Base-by-base conservation (phyloP, 2,888 invertebrate species). In the Antheraea yamamai region DNA sequence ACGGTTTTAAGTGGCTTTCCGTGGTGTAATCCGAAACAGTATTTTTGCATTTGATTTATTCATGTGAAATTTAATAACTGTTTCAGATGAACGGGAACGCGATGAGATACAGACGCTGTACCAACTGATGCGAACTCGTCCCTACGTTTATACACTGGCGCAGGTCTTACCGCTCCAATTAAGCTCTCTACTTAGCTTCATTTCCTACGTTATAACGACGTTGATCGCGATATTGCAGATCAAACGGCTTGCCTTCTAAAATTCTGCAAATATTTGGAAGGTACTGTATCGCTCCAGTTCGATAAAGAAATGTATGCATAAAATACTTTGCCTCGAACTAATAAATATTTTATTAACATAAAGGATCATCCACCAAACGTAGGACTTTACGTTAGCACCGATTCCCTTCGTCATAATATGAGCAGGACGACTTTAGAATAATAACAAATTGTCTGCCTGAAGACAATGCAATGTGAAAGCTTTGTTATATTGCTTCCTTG, bases 181-280 rank as follows among this genome's bases (percentile, higher is more conserved):
- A 16, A 26, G 64, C 64, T 64, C 64, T 64, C 64, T 64, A 7
- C 26, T 64, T 26, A 26, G 23, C 4, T 64, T 26, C 64, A 12
- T 64, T 14, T 64, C 64, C 26, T 64, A 64, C 26, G 14, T 64
- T 12, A 14, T 64, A 64, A 64, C 64, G 26, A 64, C 64, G 14
- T 10, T 64, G 0, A 64, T 64, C 64, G 64, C 64, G 23, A 64
- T 26, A 26, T 4, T 64, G 64, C 64, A 64, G 26, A 64, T 64
- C 26, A 64, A 64, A 64, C 64, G 85, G 6, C 14, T 73, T 1
- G 64, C 10, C 3, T 26, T 26, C 8, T 64, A 64, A n/a, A n/a
- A 23, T n/a, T 10, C 58, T 58, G 4, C 18, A 16, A 58, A n/a
- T 58, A 4, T 20, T 58, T n/a, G 7, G 18, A n/a, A 58, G 7